Percentiles rank a stretch among this genome's conserved stretches.
phyloP scores from a whole-genome alignment of 2,113 vertebrate genomes.

The Nerophis lumbriciformis region DNA sequence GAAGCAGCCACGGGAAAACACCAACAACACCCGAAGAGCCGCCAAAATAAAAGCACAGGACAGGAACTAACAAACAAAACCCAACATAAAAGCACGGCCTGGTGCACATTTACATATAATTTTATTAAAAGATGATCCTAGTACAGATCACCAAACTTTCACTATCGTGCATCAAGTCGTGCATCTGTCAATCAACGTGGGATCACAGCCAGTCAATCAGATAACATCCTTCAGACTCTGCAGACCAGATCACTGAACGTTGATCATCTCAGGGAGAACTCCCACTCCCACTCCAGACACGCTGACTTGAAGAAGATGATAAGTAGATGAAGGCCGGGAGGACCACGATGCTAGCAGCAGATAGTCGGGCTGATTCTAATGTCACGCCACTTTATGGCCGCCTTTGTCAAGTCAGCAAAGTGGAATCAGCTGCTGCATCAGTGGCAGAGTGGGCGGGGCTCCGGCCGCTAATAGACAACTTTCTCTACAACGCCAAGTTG shows the following conservation, averaged over 20 bases:
- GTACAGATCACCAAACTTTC: slow-evolving; percentile 6
- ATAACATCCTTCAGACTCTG: slow-evolving; percentile 45
- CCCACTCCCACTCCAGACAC: slow-evolving; percentile 64
- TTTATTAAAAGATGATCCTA: too few relatives aligned
- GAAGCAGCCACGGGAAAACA: too few relatives aligned
- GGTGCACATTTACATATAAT: too few relatives aligned
- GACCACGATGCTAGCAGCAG: slow-evolving; percentile 66
- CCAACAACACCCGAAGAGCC: too few relatives aligned
- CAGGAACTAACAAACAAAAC: neutral
- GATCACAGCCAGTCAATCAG: slow-evolving; percentile 25
- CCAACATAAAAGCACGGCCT: too few relatives aligned
- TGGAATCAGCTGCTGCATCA: slow-evolving; percentile 63
- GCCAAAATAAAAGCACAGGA: too few relatives aligned
- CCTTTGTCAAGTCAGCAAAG: slow-evolving; percentile 70
- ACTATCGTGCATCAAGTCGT: slow-evolving; percentile 31
- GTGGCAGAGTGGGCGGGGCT: slow-evolving; percentile 56
- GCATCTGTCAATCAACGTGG: slow-evolving; percentile 34
- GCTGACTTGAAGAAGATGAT: slow-evolving; percentile 64
- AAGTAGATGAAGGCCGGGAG: slow-evolving; percentile 68
- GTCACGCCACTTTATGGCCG: slow-evolving; percentile 71
- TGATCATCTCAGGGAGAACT: slow-evolving; percentile 61
- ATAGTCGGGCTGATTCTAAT: slow-evolving; percentile 71
- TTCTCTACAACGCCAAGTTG: slow-evolving; percentile 45
- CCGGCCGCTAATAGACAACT: slow-evolving; percentile 54
- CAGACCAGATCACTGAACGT: slow-evolving; percentile 50